These are phyloP conservation scores for Calameuta filiformis DNA, from an alignment of 2,888 invertebrate genomes.

Conservation along the genomic window DNA sequence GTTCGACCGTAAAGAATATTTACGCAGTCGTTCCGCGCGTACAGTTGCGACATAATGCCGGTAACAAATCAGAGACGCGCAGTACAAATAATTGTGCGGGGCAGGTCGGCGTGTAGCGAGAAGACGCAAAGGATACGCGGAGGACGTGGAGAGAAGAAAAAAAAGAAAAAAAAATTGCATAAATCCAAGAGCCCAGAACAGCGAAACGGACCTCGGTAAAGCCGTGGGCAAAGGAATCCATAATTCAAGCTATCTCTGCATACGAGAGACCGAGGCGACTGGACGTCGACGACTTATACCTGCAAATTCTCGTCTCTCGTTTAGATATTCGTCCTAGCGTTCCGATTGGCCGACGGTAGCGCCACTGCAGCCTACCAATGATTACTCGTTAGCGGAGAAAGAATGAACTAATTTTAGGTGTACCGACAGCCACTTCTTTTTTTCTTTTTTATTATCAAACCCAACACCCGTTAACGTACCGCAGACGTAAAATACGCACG, in stretches of 20 bases:
- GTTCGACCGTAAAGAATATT: slow-evolving; percentile 1
- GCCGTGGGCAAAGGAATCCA: slow-evolving; percentile 11
- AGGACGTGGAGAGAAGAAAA: not conserved
- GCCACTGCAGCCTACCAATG: too few relatives aligned
- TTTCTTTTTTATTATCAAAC: too few relatives aligned
- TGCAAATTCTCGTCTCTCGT: too few relatives aligned
- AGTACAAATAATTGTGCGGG: slow-evolving; percentile 1
- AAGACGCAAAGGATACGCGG: not conserved
- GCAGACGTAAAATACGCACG: too few relatives aligned
- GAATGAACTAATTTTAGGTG: too few relatives aligned
- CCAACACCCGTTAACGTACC: too few relatives aligned
- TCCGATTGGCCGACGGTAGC: too few relatives aligned
- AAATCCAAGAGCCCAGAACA: not conserved
- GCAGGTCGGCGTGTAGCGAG: not conserved
- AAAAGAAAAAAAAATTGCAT: not conserved
- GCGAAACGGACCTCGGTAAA: not conserved
- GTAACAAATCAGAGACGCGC: slow-evolving; percentile 3
- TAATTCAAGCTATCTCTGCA: slow-evolving; percentile 3
- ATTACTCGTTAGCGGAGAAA: too few relatives aligned
- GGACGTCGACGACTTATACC: too few relatives aligned
- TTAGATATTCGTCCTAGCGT: too few relatives aligned
- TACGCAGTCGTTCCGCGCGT: slow-evolving; percentile 4
- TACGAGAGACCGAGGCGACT: not conserved
- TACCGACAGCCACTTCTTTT: too few relatives aligned
- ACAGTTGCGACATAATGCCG: not conserved